A percentile compares a stretch with the other conserved stretches of the same genome.
Conservation (phyloP, 1,140 invertebrate species). For the Drosophila hydei region DNA sequence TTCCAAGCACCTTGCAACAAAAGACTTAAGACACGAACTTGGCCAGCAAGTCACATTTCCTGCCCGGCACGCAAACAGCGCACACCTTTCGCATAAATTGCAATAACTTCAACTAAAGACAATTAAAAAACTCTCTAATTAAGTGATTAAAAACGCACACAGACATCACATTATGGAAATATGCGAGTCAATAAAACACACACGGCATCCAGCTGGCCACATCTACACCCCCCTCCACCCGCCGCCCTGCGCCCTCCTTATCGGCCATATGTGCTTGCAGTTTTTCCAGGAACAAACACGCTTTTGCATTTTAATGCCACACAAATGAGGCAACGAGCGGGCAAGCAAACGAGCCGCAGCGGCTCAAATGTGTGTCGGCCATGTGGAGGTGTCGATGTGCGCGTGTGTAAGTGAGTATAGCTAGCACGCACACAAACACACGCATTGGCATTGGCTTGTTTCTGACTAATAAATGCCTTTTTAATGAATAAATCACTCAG, state of each 20-base stretch:
- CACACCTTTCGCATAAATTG: conserved; percentile 68
- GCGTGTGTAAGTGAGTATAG: conserved; percentile 47
- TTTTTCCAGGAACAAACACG: conserved; percentile 81
- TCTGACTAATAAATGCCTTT: conserved; percentile 82
- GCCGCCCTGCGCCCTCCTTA: neutral
- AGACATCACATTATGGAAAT: conserved; percentile 59
- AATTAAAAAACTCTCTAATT: conserved; percentile 77
- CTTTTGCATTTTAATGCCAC: conserved; percentile 82
- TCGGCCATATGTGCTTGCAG: conserved; percentile 32
- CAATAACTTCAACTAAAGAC: conserved; percentile 49
- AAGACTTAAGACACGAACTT: conserved; percentile 79
- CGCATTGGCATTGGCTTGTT: conserved; percentile 51
- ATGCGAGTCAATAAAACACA: conserved; percentile 68
- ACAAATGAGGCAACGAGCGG: conserved; percentile 60
- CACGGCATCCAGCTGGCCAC: conserved; percentile 9
- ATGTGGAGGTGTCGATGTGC: conserved; percentile 45
- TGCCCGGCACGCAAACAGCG: conserved; percentile 31
- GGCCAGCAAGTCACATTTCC: conserved; percentile 51
- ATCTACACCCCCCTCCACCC: neutral
- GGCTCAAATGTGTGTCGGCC: conserved; percentile 36
- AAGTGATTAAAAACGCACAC: conserved; percentile 79
- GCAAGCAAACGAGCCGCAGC: conserved; percentile 46
- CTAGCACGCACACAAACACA: conserved; percentile 55
- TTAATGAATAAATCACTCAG: conserved; percentile 83
- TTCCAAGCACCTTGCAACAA: conserved; percentile 49